Percentiles rank a stretch among this genome's conserved stretches.
These are phyloP conservation scores for Sapayoa aenigma DNA, from an alignment of 2,113 vertebrate genomes.

Conservation along the genomic window DNA sequence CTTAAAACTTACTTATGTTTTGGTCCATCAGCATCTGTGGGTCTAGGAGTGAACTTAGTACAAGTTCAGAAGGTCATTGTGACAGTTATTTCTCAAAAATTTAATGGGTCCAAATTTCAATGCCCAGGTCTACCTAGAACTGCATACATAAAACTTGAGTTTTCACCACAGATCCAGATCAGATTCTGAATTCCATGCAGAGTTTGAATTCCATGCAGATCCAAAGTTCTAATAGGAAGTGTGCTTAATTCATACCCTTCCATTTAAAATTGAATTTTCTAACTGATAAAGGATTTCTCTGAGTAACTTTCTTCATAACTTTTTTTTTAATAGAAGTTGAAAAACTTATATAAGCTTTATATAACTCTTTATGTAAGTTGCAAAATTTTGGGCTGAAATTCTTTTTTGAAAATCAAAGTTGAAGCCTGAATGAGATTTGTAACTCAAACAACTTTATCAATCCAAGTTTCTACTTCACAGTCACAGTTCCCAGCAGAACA, in stretches of 20 bases:
- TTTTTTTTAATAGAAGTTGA: neutral
- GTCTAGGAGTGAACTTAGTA: neutral
- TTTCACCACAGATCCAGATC: neutral
- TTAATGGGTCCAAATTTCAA: neutral
- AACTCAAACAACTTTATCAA: neutral
- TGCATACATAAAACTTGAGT: neutral
- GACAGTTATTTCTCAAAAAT: neutral
- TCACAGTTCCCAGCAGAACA: neutral
- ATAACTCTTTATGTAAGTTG: neutral
- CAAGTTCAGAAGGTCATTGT: neutral
- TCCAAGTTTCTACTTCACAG: neutral
- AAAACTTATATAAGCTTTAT: neutral
- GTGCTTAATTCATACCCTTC: neutral
- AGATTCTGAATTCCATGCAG: neutral
- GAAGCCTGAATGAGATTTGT: neutral
- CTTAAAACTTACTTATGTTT: neutral
- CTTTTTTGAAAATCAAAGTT: neutral
- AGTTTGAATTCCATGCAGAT: neutral
- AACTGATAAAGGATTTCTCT: neutral
- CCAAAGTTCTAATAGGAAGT: neutral
- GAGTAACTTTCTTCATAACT: neutral
- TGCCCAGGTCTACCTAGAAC: neutral
- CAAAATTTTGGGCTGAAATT: neutral
- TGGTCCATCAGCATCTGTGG: neutral
- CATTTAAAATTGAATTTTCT: conserved; percentile 32